Conservation (phyloP, 2,113 vertebrate species). For the Orycteropus afer region DNA sequence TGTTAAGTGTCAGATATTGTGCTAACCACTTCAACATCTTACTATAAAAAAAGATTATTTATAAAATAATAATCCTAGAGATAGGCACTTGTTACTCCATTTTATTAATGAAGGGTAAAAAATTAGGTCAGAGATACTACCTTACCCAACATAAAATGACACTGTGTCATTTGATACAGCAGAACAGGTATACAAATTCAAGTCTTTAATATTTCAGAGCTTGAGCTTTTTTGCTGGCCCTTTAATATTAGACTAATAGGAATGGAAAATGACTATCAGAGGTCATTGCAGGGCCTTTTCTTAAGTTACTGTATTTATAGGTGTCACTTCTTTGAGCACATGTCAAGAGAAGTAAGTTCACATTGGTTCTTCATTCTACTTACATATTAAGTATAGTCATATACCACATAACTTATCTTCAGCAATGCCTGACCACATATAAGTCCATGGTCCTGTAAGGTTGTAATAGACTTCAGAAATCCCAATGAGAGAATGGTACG, state of each 20-base stretch:
- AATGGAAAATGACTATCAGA: not conserved
- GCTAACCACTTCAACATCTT: not conserved
- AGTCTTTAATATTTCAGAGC: conserved; percentile 25
- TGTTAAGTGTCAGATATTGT: not conserved
- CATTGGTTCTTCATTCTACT: not conserved
- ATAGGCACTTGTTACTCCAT: not conserved
- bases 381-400: not conserved
- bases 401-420: no score
- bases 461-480: no score
- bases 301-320: not conserved
- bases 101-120: not conserved
- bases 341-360: not conserved
- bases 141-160: conserved; percentile 21
- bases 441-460: no score
- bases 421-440: no score
- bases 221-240: not conserved
- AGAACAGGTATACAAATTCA: conserved; percentile 5
- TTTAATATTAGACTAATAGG: conserved; percentile 35
- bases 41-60: not conserved
- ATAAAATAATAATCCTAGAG: conserved; percentile 9
- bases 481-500: no score
- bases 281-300: not conserved
- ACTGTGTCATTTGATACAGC: no score
- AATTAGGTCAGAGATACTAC: not conserved
- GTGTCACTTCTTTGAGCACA: not conserved